phyloP scores from a whole-genome alignment of 2,797 vertebrate genomes.

The Paedocypris micromegethes region DNA sequence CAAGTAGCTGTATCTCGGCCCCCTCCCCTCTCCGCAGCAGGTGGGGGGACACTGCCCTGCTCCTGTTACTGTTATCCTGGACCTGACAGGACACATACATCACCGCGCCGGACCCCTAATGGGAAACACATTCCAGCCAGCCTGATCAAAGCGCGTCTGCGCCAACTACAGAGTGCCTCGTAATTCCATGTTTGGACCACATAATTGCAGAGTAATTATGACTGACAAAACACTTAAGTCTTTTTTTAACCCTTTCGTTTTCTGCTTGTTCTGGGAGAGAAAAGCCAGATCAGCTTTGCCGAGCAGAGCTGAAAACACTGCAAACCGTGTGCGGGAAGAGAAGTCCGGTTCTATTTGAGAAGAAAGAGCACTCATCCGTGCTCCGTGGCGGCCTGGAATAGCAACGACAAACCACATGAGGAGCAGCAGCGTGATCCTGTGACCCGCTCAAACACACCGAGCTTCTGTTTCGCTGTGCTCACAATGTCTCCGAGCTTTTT shows the following conservation, averaged over 20 bases:
- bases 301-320: conserved; percentile 49
- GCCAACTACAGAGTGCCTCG: conserved; percentile 68
- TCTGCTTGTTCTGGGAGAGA: conserved; percentile 38
- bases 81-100: conserved; percentile 88
- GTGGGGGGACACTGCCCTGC: conserved; percentile 70
- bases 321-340: conserved; percentile 50
- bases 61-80: conserved; percentile 85
- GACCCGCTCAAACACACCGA: conserved; percentile 47
- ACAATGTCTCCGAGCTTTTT: neutral
- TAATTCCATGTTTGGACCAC: conserved; percentile 69
- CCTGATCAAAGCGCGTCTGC: conserved; percentile 70
- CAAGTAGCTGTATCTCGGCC: conserved; percentile 5
- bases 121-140: conserved; percentile 69
- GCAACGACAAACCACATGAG: conserved; percentile 49
- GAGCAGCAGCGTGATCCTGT: conserved; percentile 41
- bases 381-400: conserved; percentile 39
- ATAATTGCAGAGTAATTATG: conserved; percentile 75
- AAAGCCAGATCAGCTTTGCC: conserved; percentile 53
- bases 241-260: conserved; percentile 47
- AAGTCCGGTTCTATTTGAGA: conserved; percentile 59
- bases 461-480: conserved; percentile 21
- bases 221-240: conserved; percentile 72
- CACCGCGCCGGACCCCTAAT: conserved; percentile 69
- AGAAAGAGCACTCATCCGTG: conserved; percentile 44
- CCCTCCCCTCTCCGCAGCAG: conserved; percentile 59